Evolutionary conservation across 2,113 vertebrate genomes (phyloP), one percentile per base, ranked within the genome.

Genomic region (Galbula dea): DNA sequence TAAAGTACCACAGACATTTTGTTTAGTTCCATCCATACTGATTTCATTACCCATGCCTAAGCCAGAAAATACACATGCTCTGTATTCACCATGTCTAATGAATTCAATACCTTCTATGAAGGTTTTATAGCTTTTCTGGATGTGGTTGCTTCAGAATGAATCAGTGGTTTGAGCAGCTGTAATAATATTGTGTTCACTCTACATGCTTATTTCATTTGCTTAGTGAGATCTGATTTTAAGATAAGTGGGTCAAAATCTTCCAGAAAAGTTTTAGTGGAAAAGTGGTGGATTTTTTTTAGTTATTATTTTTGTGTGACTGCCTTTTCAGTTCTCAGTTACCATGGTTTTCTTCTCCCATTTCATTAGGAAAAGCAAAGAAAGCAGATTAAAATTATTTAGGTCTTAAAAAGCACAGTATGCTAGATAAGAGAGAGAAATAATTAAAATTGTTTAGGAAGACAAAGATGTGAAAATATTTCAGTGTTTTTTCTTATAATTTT

Each of bases 131-230:
- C 19, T 89, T 86, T 92, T 90, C 41, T 0, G 0, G 75, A 13
- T 66, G 66, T 41, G 81, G 34, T 78, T 92, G 93, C 61, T 84
- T 93, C 68, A 86, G 74, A 92, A 89, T 89, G 88, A 92, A 93
- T 74, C 88, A 78, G 52, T 26, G 13, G 20, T 81, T 88, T 61
- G 45, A 84, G 57, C 90, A 96, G 92, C 94, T 96, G 86, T n/a
- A 88, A 90, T 83, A 96, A 96, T 77, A 90, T 26, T 79, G 29
- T 66, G 13, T 67, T 75, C 36, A 54, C 4, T 65, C 29, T 49
- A 19, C 36, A 83, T 34, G 27, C 6, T 61, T 67, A 68, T 68
- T 90, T 55, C 45, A 55, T 82, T 86, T 59, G 45, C 27, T 75
- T 39, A 83, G 15, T 71, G 22, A 30, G 57, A 86, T 12, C 3